A percentile compares a stretch with the other conserved stretches of the same genome.
Conservation (phyloP, 2,888 invertebrate genomes). For the Melieria picta region DNA sequence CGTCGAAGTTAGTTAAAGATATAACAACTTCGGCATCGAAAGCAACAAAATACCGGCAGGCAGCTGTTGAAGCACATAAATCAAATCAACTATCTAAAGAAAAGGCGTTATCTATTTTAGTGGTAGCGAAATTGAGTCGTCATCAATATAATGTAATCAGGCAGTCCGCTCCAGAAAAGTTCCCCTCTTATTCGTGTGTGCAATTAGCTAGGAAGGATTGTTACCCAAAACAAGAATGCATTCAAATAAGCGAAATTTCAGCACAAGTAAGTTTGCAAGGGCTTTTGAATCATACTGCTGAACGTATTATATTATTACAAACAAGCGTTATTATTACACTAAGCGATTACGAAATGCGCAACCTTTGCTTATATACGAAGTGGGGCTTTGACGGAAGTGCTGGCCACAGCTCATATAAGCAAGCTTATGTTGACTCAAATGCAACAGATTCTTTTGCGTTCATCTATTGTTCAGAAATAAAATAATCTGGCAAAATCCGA, state of each 20-base stretch:
- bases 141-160: slow-evolving; percentile 41
- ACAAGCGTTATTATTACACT: not conserved
- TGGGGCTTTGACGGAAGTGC: slow-evolving; percentile 23
- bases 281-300: slow-evolving; percentile 1
- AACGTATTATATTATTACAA: not conserved
- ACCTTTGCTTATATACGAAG: slow-evolving; percentile 1
- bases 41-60: slow-evolving; percentile 4
- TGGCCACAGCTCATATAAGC: slow-evolving; percentile 20
- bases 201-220: slow-evolving; percentile 9
- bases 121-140: slow-evolving; percentile 45
- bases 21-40: not conserved
- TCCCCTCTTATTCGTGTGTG: not conserved
- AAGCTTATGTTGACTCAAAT: slow-evolving; percentile 8
- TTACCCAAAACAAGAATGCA: slow-evolving; percentile 4
- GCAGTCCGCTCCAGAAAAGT: slow-evolving; percentile 7
- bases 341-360: not conserved
- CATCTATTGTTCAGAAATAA: slow-evolving; percentile 20
- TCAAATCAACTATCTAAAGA: slow-evolving; percentile 37
- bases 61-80: slow-evolving; percentile 3
- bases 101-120: slow-evolving; percentile 46
- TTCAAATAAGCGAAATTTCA: slow-evolving; percentile 14
- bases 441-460: slow-evolving; percentile 24
- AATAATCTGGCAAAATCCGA: slow-evolving; percentile 32
- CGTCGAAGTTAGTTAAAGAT: not conserved
- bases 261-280: slow-evolving; percentile 12